Conservation (phyloP, 2,797 vertebrate species). For the Cephalopachus bancanus region DNA sequence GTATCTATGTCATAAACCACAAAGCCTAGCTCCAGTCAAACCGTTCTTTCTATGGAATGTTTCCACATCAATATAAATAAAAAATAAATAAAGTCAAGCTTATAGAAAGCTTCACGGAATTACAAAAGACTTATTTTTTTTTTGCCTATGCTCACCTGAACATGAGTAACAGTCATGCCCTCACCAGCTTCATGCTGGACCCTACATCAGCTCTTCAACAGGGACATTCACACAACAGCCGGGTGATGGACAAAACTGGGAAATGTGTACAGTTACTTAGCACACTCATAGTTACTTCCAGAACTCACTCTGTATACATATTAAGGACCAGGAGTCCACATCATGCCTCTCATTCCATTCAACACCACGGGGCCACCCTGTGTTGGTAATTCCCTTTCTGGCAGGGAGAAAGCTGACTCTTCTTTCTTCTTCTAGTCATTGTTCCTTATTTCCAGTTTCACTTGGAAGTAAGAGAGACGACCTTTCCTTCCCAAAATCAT, state of each 20-base stretch:
- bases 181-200: neutral
- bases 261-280: neutral
- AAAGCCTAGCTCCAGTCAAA: no score
- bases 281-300: neutral
- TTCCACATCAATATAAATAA: neutral
- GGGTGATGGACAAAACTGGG: neutral
- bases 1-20: no score
- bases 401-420: neutral
- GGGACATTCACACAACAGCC: neutral
- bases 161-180: accelerated
- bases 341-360: neutral
- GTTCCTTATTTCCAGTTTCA: neutral
- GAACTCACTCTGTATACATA: neutral
- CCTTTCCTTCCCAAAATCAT: neutral
- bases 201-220: neutral
- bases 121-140: neutral
- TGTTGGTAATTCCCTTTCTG: neutral
- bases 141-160: no score
- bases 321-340: neutral
- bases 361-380: neutral
- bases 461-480: neutral
- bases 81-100: neutral
- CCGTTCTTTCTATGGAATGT: neutral
- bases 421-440: neutral
- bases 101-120: neutral